A percentile compares a stretch with the other conserved stretches of the same genome.
phyloP scores from a whole-genome alignment of 2,113 vertebrate species.

The Protobothrops flavoviridis region DNA sequence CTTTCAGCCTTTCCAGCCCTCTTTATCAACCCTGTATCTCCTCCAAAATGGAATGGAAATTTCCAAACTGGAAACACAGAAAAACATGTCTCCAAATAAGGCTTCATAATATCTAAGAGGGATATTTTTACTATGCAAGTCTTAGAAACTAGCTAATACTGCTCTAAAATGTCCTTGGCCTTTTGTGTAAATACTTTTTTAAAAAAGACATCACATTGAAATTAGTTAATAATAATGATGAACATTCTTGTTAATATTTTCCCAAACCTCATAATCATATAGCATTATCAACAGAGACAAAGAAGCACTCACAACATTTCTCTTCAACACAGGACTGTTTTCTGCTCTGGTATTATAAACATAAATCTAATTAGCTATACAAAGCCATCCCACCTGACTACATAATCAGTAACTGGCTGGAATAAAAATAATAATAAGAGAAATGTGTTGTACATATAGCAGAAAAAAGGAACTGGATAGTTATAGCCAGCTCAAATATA shows the following conservation, averaged over 20 bases:
- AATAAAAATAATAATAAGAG: neutral
- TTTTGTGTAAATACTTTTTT: neutral
- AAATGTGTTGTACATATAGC: neutral
- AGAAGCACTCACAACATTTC: too few species aligned
- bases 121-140: neutral
- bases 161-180: neutral
- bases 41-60: constrained; percentile 7
- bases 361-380: neutral
- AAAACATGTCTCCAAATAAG: neutral
- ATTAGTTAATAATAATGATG: neutral
- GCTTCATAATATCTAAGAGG: neutral
- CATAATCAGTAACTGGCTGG: neutral
- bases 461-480: neutral
- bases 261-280: neutral
- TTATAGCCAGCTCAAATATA: neutral
- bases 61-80: neutral
- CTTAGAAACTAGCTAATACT: neutral
- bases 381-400: neutral
- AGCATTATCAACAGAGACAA: neutral
- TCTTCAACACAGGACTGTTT: neutral
- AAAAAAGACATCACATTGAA: neutral
- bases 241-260: neutral
- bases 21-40: neutral
- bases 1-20: neutral
- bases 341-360: neutral